phyloP scores from a whole-genome alignment of 1,140 invertebrate genomes.

The Colletes latitarsis region DNA sequence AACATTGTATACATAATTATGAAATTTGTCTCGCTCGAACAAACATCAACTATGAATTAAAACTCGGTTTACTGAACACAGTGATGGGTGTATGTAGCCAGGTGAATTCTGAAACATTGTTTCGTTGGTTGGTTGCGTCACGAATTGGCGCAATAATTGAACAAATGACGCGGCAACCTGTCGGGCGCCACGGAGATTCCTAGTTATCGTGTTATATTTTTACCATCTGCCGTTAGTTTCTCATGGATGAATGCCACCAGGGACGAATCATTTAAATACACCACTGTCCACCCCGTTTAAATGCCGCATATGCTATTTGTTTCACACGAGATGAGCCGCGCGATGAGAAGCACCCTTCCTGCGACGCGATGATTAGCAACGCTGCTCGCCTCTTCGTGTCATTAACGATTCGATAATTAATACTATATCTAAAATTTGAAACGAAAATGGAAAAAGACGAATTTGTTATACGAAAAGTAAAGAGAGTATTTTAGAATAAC shows the following conservation, averaged over 20 bases:
- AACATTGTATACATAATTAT: no score
- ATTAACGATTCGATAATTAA: neutral
- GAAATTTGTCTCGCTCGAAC: neutral
- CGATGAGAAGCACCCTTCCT: conserved; percentile 9
- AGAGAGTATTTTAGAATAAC: no score
- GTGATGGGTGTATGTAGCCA: neutral
- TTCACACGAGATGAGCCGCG: conserved; percentile 72
- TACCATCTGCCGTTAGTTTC: conserved; percentile 77
- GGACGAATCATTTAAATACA: conserved; percentile 71
- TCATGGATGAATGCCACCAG: conserved; percentile 71
- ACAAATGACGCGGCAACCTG: conserved; percentile 75
- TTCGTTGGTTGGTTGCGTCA: neutral
- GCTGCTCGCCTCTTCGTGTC: neutral
- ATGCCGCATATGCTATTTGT: conserved; percentile 76
- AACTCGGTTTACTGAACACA: neutral
- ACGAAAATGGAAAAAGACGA: neutral
- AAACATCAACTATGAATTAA: neutral
- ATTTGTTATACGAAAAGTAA: neutral
- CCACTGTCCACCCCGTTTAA: conserved; percentile 64
- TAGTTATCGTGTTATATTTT: conserved; percentile 54
- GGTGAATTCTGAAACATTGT: neutral
- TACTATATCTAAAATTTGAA: neutral
- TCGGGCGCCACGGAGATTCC: conserved; percentile 72
- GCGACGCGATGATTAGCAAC: neutral
- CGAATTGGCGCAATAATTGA: conserved; percentile 67